A percentile compares a stretch with the other conserved stretches of the same genome.
These are phyloP conservation scores for Spondyliosoma cantharus DNA, from an alignment of 2,797 vertebrate genomes.

Conservation along the genomic window DNA sequence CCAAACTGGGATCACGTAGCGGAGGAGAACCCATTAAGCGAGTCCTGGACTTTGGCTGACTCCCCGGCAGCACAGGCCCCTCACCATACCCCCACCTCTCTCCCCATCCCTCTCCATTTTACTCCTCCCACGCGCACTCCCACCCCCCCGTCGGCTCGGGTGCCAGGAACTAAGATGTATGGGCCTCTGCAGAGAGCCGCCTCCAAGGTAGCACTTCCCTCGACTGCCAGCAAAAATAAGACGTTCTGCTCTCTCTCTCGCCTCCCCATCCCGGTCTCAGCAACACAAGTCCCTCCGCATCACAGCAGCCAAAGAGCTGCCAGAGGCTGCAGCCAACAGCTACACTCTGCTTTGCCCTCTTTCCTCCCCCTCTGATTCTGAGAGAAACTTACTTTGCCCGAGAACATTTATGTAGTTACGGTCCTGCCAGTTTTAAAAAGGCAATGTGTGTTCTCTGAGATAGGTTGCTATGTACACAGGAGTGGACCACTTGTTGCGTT, in stretches of 20 bases:
- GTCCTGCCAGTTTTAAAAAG: conserved; percentile 46
- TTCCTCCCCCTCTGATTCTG: conserved; percentile 36
- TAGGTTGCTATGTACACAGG: conserved; percentile 52
- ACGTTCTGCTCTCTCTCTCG: conserved; percentile 63
- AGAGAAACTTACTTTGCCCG: conserved; percentile 62
- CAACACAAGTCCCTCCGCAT: conserved; percentile 65
- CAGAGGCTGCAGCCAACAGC: conserved; percentile 80
- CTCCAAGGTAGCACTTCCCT: conserved; percentile 75
- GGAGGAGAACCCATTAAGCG: conserved; percentile 75
- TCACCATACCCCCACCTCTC: conserved; percentile 40
- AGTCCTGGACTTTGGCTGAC: conserved; percentile 87
- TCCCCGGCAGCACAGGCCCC: conserved; percentile 73
- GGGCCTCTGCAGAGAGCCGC: conserved; percentile 72
- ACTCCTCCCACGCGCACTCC: conserved; percentile 62
- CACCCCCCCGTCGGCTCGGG: conserved; percentile 49
- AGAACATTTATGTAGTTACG: conserved; percentile 50
- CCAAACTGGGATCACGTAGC: conserved; percentile 73
- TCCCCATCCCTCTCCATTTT: background rate
- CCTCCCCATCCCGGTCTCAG: conserved; percentile 49
- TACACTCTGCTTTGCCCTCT: conserved; percentile 67
- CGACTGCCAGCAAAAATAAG: conserved; percentile 84
- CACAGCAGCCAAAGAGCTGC: conserved; percentile 68
- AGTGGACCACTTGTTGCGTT: conserved; percentile 59
- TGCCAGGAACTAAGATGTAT: conserved; percentile 81
- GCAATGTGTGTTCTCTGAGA: conserved; percentile 45